Base-by-base conservation (phyloP, 2,113 vertebrate genomes). In the Neolamprologus brichardi region DNA sequence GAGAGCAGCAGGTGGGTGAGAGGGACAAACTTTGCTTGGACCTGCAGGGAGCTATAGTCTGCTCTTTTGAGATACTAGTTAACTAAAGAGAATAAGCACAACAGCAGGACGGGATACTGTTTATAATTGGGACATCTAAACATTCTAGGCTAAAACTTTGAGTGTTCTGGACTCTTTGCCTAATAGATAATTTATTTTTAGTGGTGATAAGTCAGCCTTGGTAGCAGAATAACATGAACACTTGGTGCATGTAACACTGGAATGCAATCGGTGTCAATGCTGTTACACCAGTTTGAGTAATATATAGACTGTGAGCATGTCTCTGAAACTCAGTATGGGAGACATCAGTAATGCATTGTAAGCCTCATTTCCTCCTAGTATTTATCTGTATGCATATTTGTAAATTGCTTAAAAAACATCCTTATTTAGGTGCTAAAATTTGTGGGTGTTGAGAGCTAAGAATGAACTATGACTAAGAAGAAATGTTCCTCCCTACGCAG, bases 1-100 rank as follows among this genome's bases (percentile, higher is more conserved):
- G 90, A 89, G 95, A 96, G 83, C 94, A 94, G 87, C 94, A 96
- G 95, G 96, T 96, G 92, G 92, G 93, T 95, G 84, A 81, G 41
- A 67, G 53, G 20, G 49, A 46, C n/a, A 80, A n/a, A 8, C 37
- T 52, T 20, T 46, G 72, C 70, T 64, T 39, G 77, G 84, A 78
- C 25, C 17, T 60, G 5, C 1, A 51, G 44, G 72, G 44, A 49
- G 44, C 44, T 30, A 30, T 28, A 77, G 25, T 77, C 41, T 75
- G 32, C 39, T 60, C 5, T 52, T 46, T 72, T 25, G 20, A 17
- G 25, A 25, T 44, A 7, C 6, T 44, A 15, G 6, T 84, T 77
- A 53, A 15, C 17, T 25, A 9, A 82, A 87, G 9, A 46, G 34
- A 34, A 44, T 37, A 25, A 54, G 13, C 17, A 25, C 20, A 34